Base-by-base conservation (phyloP, 2,888 invertebrate genomes). In the Drosophila limbata region DNA sequence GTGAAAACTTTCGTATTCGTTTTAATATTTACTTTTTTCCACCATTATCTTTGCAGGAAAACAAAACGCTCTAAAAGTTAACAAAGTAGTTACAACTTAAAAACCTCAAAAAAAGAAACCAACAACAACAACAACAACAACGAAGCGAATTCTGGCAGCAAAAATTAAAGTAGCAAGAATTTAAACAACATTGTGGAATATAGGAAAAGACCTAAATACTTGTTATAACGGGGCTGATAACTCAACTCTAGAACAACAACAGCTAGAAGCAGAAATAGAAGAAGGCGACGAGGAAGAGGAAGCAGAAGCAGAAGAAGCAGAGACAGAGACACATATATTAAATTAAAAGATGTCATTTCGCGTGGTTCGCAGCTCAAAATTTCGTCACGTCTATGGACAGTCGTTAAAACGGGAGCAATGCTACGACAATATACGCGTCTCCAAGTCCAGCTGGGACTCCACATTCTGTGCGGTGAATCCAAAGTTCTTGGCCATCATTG, bases 381-480 rank as follows among this genome's bases (percentile, higher is more conserved):
- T 98, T 94, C 97, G 98, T 93, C 99, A 99, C 94, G 98, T 99
- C 91, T 96, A 95, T 92, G 93, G 93, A 72, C 96, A 97, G 91
- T 96, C 97, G 88, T 94, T 97, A 86, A 98, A 98, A 94, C 95
- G 98, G 93, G 98, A 99, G 93, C 97, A 98, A 93, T 98, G 98
- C 94, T 99, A 98, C 94, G 99, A 99, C 94, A 98, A 98, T 93
- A 96, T 99, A 91, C 94, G 98, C 92, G 98, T 99, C 78, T 98
- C 98, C 77, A 98, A 98, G 93, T 98, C 98, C 92, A 98, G 98
- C 59, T 99, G 99, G 97, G 99, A 99, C 93, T 98, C 98, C 74
- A 98, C 98, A 80, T 99, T 99, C 93, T 99, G 98, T 94, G 98
- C 98, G 83, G 98, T 99, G 89, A 99, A 99, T 94, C 99, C 99